Evolutionary conservation across 2,113 vertebrate genomes (phyloP).

Genomic region (Melanerpes formicivorus): DNA sequence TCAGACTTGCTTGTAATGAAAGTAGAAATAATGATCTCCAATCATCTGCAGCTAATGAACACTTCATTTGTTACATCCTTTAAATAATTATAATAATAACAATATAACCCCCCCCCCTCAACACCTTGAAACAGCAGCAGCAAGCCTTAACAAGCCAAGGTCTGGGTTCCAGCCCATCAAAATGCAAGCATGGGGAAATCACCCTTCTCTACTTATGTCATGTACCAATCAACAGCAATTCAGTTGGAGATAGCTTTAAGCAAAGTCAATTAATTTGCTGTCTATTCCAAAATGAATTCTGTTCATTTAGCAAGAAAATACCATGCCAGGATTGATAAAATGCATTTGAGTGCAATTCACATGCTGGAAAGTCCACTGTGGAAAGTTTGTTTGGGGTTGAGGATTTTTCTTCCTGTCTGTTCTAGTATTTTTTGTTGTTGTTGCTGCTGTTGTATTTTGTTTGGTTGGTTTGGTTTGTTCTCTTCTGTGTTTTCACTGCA

Average conservation of each 20-base stretch:
- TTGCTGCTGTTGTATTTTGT: neutral
- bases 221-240: neutral
- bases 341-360: neutral
- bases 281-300: constrained; percentile 6
- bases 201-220: neutral
- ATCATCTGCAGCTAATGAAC: constrained; percentile 22
- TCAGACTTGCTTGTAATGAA: constrained; percentile 25
- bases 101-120: neutral
- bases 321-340: neutral
- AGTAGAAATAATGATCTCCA: constrained; percentile 12
- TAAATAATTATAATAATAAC: neutral
- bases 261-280: constrained; percentile 23
- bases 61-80: neutral
- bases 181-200: neutral
- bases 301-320: neutral
- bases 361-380: neutral
- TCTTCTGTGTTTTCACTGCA: neutral
- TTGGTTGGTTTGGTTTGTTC: neutral
- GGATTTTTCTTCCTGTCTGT: too few species aligned
- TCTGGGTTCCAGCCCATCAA: neutral
- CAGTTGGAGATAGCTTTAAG: neutral
- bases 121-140: neutral
- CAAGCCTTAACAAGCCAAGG: neutral
- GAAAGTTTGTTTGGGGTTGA: neutral
- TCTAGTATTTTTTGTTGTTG: too few species aligned